Evolutionary conservation across 1,140 invertebrate genomes (phyloP), one percentile per base, ranked within the genome.

Genomic region (Panagrolaimus sp.): DNA sequence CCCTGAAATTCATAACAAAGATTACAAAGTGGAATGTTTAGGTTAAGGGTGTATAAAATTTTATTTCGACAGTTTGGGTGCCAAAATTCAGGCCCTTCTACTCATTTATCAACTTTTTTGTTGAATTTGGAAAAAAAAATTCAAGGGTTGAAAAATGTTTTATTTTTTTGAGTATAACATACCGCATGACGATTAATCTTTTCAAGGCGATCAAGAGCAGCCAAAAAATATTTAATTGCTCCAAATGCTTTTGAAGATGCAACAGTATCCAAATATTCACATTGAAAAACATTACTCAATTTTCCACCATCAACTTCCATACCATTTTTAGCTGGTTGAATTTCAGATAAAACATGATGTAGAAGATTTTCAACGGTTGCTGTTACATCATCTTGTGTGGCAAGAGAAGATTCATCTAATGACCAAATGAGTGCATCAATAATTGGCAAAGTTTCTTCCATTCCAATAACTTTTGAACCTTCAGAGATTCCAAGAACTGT

Each of bases 401-500:
- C 11, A 20, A 57, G 27, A 16, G 51, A n/a, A 25, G 20, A 11
- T 11, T 0, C 51, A 20, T 57, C 27, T 9, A 57, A n/a, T 11
- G 20, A 25, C 8, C 27, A 20, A 11, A 16, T 57, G 1, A 57
- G 4, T 1, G 20, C 51, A 4, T 27, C 20, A 27, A 57, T 57
- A 11, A 57, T 57, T 27, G 27, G 20, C 9, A 20, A 4, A 27
- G 20, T 57, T 13, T 57, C 51, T 57, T 3, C 51, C 20, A 11
- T 57, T 20, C 20, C 20, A 20, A 3, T 1, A 57, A 57, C 20
- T 16, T 38, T 38, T 38, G 51, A 13, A 11, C 51, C 51, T 27
- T 57, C 51, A 57, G 51, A 20, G n/a, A 57, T 27, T 57, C 51
- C 51, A 20, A 57, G 51, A 9, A 57, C 20, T 1, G 20, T 57